Evolutionary conservation across 2,113 vertebrate species (phyloP).

Genomic region (Ursus arctos): DNA sequence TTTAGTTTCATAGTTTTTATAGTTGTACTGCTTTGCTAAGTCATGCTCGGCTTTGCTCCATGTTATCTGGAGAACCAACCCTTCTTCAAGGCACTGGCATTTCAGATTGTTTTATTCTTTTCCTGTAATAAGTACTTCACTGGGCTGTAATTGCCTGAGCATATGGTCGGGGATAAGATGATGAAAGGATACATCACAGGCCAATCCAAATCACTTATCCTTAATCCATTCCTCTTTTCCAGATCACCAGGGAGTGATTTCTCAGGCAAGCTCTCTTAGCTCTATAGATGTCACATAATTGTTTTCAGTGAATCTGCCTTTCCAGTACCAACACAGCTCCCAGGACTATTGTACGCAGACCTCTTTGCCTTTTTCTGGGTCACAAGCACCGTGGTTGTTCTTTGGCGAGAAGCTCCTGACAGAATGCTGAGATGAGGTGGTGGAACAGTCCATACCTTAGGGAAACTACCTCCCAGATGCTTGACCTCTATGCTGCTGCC

Average conservation of each 20-base stretch:
- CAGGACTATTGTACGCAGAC: rapidly evolving
- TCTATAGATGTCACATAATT: background rate
- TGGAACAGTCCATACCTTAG: background rate
- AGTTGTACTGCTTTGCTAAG: background rate
- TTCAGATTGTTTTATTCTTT: background rate
- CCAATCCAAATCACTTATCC: background rate
- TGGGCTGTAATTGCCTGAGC: background rate
- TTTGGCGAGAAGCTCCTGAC: background rate
- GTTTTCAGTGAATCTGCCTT: background rate
- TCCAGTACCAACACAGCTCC: no score
- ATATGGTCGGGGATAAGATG: background rate
- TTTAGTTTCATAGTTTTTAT: background rate
- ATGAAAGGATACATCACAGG: background rate
- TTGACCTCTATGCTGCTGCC: background rate
- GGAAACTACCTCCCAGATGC: background rate
- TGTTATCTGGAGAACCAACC: background rate
- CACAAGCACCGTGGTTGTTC: background rate
- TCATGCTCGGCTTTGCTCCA: background rate
- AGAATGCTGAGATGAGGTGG: background rate
- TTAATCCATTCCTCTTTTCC: background rate
- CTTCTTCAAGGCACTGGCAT: background rate
- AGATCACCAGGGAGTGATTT: background rate
- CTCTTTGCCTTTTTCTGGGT: background rate
- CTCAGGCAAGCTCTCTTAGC: background rate
- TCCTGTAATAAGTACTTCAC: background rate